Base-by-base conservation (phyloP, 2,797 vertebrate species). In the Notolabrus celidotus region DNA sequence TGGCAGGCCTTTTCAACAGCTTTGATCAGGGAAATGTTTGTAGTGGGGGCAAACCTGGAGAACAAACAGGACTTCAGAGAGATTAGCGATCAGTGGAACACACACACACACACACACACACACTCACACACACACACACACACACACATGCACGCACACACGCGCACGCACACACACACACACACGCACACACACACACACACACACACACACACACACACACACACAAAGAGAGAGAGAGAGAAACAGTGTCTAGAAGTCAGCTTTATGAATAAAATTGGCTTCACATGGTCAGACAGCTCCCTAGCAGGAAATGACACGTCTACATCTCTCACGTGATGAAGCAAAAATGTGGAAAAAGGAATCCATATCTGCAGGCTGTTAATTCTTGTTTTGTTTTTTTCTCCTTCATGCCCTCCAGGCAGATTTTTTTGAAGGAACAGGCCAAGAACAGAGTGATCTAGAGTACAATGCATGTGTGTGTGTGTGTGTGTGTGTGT, bases 21-120 rank as follows among this genome's bases (percentile, higher is more conserved):
- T 94, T 93, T 95, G 93, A 95, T 94, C 92, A 94, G 86, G 84
- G 77, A 93, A 93, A 93, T 95, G 92, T 94, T 94, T 94, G 93
- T 93, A 93, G 94, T 92, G 91, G 88, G 91, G 91, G 88, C 80
- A 93, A 94, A 94, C 91, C 92, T 93, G 89, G 79, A 93, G 90
- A 94, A 93, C 93, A 95, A 95, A 94, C 93, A 94, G 88, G 87
- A 94, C 93, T 94, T 94, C 92, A 91, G 87, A 94, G 89, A 93
- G 92, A 95, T 93, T 89, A 92, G 90, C 68, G 72, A 92, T 93
- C 85, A 84, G 80, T 75, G 74, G 80, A 53, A 61, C 61, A 67
- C 45, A 54, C 50, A 58, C 58, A 36, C 67, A 17, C 69, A 55
- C 58, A 25, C 73, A 23, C 58, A 25, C 61, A 19, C 46, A 16